phyloP scores from a whole-genome alignment of 92 coral and sea anemone species.

The Ricordea florida region DNA sequence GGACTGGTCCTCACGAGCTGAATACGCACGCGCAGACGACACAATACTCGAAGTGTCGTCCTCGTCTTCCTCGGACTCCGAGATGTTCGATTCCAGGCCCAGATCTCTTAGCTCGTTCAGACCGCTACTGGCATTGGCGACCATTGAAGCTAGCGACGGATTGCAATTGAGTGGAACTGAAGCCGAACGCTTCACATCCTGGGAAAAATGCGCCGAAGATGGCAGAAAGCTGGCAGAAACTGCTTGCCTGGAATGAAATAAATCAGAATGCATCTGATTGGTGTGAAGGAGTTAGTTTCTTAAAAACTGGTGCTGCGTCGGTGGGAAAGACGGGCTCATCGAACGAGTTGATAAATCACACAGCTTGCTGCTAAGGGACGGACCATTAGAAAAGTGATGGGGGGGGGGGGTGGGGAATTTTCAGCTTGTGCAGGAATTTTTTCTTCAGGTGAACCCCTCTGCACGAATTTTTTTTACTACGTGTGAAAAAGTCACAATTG shows the following conservation, averaged over 20 bases:
- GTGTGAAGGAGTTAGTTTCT: too few species aligned
- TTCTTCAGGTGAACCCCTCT: too few species aligned
- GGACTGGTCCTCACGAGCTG: conserved; percentile 63
- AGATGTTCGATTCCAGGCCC: conserved; percentile 73
- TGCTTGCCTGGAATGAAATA: conserved; percentile 45
- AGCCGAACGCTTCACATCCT: conserved; percentile 71
- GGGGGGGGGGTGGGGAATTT: too few species aligned
- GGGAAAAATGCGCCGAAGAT: conserved; percentile 33
- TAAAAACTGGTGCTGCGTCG: too few species aligned
- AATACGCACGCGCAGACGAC: conserved; percentile 96
- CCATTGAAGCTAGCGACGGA: conserved; percentile 79
- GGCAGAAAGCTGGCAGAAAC: conserved; percentile 70
- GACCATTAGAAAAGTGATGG: too few species aligned
- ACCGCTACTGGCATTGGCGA: conserved; percentile 91
- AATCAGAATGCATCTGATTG: too few species aligned
- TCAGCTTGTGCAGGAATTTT: too few species aligned
- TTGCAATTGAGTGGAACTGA: conserved; percentile 90
- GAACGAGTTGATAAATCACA: too few species aligned
- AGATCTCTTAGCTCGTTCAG: conserved; percentile 53
- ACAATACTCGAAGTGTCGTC: conserved; percentile 69
- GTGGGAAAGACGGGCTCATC: too few species aligned
- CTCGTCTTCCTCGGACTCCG: conserved; percentile 80
- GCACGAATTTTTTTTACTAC: too few species aligned
- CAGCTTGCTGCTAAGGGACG: too few species aligned
- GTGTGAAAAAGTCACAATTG: too few species aligned